Evolutionary conservation across 1,140 invertebrate genomes (phyloP).

Genomic region (Neodiprion lecontei): DNA sequence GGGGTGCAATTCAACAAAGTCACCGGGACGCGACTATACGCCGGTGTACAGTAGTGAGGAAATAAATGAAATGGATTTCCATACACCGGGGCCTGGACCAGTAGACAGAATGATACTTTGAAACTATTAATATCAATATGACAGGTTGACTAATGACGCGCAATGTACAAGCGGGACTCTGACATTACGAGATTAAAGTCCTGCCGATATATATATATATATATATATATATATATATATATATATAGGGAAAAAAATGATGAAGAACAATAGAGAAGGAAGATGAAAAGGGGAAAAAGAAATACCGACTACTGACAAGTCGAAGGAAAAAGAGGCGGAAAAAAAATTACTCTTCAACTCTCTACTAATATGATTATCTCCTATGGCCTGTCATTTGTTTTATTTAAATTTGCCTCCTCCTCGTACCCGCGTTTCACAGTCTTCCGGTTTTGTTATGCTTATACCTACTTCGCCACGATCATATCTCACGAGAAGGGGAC

Average conservation of each 20-base stretch:
- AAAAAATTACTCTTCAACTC: not conserved
- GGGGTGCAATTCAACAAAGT: slow-evolving; percentile 59
- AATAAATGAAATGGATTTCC: slow-evolving; percentile 61
- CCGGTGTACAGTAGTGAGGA: slow-evolving; percentile 9
- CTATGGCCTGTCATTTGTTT: slow-evolving; percentile 2
- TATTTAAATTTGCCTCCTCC: not conserved
- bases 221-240: not conserved
- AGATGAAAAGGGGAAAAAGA: slow-evolving; percentile 36
- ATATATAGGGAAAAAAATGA: slow-evolving; percentile 2
- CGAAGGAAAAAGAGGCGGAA: slow-evolving; percentile 19
- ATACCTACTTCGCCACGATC: too few species aligned
- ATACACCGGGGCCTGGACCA: slow-evolving; percentile 43
- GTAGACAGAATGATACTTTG: slow-evolving; percentile 50
- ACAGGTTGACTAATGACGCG: slow-evolving; percentile 60
- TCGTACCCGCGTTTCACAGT: too few species aligned
- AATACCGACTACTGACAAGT: slow-evolving; percentile 49
- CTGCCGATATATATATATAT: slow-evolving; percentile 29
- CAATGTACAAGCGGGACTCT: slow-evolving; percentile 52
- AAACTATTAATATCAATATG: slow-evolving; percentile 60
- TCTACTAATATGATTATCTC: slow-evolving; percentile 3
- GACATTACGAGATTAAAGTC: slow-evolving; percentile 61
- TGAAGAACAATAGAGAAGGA: not conserved
- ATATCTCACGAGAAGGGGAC: too few species aligned
- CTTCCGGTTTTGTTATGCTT: too few species aligned
- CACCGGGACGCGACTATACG: slow-evolving; percentile 28